Evolutionary conservation across 2,888 invertebrate genomes (phyloP).

Genomic region (Pristionchus japonicus): DNA sequence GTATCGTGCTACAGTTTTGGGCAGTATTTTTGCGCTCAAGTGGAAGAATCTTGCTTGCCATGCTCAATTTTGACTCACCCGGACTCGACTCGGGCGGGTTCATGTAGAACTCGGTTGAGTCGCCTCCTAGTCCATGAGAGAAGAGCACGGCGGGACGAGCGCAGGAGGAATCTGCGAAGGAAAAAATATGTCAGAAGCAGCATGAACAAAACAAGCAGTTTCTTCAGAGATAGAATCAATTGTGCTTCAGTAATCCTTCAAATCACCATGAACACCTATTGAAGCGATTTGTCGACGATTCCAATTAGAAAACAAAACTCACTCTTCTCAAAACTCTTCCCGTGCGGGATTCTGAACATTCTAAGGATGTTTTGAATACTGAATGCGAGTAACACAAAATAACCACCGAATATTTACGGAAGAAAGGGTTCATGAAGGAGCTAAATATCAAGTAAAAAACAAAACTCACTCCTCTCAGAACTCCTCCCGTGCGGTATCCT

Average conservation of each 20-base stretch:
- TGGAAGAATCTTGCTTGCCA: no score
- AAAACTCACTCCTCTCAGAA: neutral
- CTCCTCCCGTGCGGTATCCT: neutral
- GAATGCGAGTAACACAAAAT: no score
- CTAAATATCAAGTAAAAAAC: neutral
- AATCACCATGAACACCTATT: no score
- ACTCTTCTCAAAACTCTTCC: neutral
- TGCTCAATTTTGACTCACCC: no score
- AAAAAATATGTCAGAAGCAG: neutral
- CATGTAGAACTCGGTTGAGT: neutral
- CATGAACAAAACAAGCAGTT: neutral
- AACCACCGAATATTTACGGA: no score
- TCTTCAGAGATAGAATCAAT: no score
- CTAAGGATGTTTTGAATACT: no score
- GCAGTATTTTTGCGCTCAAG: no score
- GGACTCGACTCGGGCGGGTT: conserved; percentile 18
- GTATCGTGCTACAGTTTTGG: no score
- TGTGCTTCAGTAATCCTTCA: no score
- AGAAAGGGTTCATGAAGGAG: no score
- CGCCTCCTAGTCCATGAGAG: neutral
- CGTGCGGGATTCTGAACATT: neutral
- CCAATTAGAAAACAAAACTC: neutral
- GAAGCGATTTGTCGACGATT: no score
- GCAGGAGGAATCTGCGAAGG: neutral
- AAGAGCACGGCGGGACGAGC: neutral